These are phyloP conservation scores for Ceratothoa steindachneri DNA, from an alignment of 2,888 invertebrate genomes.

Conservation along the genomic window DNA sequence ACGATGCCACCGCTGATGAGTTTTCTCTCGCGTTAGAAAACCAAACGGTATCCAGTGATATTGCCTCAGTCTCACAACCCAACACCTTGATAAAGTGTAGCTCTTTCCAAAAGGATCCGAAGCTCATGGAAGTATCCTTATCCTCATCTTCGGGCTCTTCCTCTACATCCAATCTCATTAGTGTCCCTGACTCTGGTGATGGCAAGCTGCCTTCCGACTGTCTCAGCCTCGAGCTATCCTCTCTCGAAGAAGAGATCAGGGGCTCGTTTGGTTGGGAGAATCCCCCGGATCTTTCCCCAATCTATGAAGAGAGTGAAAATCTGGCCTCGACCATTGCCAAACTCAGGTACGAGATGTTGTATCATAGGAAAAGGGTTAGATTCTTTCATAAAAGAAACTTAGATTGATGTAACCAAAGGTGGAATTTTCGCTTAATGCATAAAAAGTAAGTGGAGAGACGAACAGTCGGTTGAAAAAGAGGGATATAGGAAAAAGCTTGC, in stretches of 20 bases:
- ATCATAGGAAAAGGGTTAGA: too few relatives aligned
- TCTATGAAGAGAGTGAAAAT: slow-evolving; percentile 44
- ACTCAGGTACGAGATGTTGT: slow-evolving; percentile 25
- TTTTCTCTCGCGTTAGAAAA: neutral
- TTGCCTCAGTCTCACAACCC: neutral
- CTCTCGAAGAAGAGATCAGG: neutral
- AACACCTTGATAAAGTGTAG: neutral
- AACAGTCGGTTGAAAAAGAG: too few relatives aligned
- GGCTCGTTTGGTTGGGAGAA: neutral
- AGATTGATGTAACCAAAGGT: too few relatives aligned
- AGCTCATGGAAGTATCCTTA: neutral
- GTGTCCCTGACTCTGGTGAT: neutral
- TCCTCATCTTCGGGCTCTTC: neutral
- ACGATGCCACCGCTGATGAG: neutral
- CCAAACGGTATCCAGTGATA: neutral
- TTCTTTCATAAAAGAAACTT: too few relatives aligned
- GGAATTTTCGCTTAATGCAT: too few relatives aligned
- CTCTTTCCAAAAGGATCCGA: neutral
- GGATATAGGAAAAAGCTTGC: too few relatives aligned
- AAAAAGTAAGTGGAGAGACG: too few relatives aligned
- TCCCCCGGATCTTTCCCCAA: slow-evolving; percentile 36
- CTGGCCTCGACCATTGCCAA: slow-evolving; percentile 44
- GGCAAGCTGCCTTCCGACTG: neutral
- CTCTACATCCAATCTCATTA: neutral
- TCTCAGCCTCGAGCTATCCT: neutral